Conservation (phyloP, 2,113 vertebrate species). For the human region GRCh38 chr2:102623501-102624000, state of each 20-base stretch:
- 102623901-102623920: not conserved
- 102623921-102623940: too few relatives aligned
- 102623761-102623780: slow-evolving; percentile 33
- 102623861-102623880: not conserved
- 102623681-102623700: not conserved
- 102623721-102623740: not conserved
- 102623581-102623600: not conserved
- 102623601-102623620: not conserved
- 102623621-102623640: not conserved
- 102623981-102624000: not conserved
- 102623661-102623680: rapidly evolving
- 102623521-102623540: not conserved
- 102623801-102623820: slow-evolving; percentile 14
- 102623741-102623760: not conserved
- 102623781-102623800: not conserved
- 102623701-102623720: not conserved
- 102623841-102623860: not conserved
- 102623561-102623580: not conserved
- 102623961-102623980: not conserved
- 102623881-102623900: not conserved
- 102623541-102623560: not conserved
- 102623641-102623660: not conserved
- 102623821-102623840: not conserved
- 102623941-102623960: not conserved
- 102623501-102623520: not conserved